These are phyloP conservation scores for Morus bassanus DNA, from an alignment of 2,797 vertebrate genomes.

Conservation along the genomic window DNA sequence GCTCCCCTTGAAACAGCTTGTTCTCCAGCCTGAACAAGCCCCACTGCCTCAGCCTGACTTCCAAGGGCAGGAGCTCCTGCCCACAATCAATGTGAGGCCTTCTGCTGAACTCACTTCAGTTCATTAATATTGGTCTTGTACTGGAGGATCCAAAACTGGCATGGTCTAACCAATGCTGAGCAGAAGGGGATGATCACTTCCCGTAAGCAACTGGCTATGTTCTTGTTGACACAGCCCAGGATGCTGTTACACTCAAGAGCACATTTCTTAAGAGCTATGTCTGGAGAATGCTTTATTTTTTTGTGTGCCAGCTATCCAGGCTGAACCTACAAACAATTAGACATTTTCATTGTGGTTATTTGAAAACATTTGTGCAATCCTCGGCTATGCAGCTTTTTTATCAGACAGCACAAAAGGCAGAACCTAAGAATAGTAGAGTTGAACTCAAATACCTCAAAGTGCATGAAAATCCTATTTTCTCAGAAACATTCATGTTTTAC, in stretches of 20 bases:
- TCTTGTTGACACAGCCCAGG: background rate
- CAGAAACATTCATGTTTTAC: background rate
- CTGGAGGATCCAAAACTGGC: background rate
- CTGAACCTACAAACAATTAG: background rate
- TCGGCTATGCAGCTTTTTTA: background rate
- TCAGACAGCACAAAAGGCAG: background rate
- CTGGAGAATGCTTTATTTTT: background rate
- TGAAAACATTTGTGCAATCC: background rate
- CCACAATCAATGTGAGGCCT: rapidly evolving
- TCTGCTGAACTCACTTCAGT: background rate
- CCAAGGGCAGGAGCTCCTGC: background rate
- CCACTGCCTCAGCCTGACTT: background rate
- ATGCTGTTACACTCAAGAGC: background rate
- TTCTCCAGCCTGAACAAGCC: background rate
- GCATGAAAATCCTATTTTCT: background rate
- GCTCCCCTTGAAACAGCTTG: background rate
- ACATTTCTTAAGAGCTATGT: background rate
- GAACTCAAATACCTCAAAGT: background rate
- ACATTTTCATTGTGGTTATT: background rate
- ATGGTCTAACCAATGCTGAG: background rate
- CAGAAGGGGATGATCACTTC: background rate
- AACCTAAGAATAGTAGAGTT: background rate
- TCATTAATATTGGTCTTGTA: background rate
- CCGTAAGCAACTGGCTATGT: background rate
- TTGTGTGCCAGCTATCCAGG: background rate